Percentiles rank a stretch among this genome's conserved stretches.
These are phyloP conservation scores for Brachionus manjavacas DNA, from an alignment of 1,140 invertebrate species.

Conservation along the genomic window DNA sequence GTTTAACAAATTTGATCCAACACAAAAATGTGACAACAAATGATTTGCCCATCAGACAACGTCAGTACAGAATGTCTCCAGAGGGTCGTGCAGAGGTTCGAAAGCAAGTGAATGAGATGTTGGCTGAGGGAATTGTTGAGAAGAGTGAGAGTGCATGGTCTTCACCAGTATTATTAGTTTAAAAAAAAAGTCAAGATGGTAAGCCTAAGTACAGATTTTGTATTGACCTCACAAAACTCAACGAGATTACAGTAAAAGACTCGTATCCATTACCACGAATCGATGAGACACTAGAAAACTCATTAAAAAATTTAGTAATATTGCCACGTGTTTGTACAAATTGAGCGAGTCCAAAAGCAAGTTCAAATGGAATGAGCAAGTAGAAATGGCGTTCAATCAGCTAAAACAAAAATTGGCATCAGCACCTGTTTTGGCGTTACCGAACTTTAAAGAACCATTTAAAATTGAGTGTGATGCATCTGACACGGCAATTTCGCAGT, in stretches of 20 bases:
- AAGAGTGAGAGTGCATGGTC: not conserved
- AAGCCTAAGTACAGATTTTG: not conserved
- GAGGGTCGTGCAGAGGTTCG: not conserved
- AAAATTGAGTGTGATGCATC: not conserved
- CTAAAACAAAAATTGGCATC: not conserved
- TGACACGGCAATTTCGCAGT: not conserved
- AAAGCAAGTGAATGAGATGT: conserved; percentile 7
- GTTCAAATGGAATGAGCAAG: not conserved
- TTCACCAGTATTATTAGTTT: not conserved
- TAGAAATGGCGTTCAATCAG: not conserved
- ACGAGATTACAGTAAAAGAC: conserved; percentile 13
- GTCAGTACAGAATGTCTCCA: not conserved
- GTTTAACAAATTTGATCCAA: not conserved
- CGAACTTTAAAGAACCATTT: conserved; percentile 4
- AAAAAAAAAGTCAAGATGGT: conserved; percentile 2
- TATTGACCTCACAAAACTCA: conserved; percentile 10
- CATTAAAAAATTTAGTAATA: conserved; percentile 43
- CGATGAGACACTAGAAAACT: conserved; percentile 48
- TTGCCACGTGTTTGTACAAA: conserved; percentile 45
- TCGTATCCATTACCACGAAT: conserved; percentile 13
- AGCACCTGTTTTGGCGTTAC: not conserved
- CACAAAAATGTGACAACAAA: conserved; percentile 24
- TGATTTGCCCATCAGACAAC: not conserved
- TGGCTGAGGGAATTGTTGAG: conserved; percentile 44
- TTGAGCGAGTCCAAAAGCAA: not conserved